A percentile compares a stretch with the other conserved stretches of the same genome.
Conservation (phyloP, 2,113 vertebrate genomes). For the Burhinus oedicnemus region DNA sequence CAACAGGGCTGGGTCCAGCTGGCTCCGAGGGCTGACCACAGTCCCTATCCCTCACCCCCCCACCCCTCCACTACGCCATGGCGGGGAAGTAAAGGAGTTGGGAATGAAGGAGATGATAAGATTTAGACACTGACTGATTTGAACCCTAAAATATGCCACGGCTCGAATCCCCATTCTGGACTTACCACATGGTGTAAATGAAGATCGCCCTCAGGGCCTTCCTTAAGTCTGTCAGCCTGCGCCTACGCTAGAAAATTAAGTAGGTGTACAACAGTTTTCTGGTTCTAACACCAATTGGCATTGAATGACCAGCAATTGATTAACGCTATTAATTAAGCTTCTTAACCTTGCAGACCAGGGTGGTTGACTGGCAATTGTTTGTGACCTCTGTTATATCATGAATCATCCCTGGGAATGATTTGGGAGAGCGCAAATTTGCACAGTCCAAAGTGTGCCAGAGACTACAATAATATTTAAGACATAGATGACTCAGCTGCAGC, state of each 20-base stretch:
- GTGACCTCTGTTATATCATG: not conserved
- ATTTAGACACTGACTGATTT: not conserved
- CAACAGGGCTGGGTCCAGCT: fast-evolving
- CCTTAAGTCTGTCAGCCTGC: not conserved
- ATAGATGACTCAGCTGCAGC: not conserved
- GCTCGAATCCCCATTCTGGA: not conserved
- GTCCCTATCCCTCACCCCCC: too few species aligned
- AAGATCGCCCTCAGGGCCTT: not conserved
- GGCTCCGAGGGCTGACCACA: not conserved
- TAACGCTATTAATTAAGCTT: not conserved
- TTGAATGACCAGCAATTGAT: not conserved
- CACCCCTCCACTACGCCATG: fast-evolving
- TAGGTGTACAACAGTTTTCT: not conserved
- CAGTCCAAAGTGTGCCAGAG: not conserved
- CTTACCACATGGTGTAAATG: fast-evolving
- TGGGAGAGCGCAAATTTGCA: not conserved
- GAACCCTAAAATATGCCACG: not conserved
- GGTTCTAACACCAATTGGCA: fast-evolving
- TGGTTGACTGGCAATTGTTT: not conserved
- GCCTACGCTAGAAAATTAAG: fast-evolving
- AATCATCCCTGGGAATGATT: not conserved
- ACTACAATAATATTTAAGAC: not conserved
- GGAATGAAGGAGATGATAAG: too few species aligned
- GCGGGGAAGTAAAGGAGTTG: not conserved
- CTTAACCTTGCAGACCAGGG: not conserved